Conservation (phyloP, 1,140 invertebrate species). For the Neotoxoptera formosana region DNA sequence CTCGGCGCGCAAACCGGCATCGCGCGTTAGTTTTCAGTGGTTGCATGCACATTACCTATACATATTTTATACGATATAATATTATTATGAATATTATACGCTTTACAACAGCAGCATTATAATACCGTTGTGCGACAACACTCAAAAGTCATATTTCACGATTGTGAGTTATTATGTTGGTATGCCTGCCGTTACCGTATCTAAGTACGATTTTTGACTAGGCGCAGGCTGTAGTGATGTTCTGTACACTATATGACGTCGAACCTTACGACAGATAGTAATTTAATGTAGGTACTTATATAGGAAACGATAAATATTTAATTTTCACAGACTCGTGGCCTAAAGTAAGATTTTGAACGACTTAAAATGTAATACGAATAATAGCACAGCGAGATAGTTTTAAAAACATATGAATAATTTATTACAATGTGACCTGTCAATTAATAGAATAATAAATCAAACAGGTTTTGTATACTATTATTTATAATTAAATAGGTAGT, state of each 20-base stretch:
- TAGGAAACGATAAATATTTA: background rate
- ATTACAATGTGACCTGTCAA: background rate
- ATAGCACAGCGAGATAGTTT: background rate
- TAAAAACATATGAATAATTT: background rate
- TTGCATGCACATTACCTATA: too few relatives aligned
- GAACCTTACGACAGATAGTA: background rate
- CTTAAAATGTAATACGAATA: background rate
- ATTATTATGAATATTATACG: background rate
- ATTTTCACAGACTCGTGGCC: background rate
- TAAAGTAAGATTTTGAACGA: background rate
- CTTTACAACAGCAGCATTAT: background rate
- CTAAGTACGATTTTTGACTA: too few relatives aligned
- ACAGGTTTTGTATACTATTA: background rate
- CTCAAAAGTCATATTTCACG: too few relatives aligned
- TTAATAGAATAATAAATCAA: conserved; percentile 22
- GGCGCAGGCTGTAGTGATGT: background rate
- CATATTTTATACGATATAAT: background rate
- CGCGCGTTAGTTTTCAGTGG: background rate
- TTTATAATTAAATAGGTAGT: conserved; percentile 15
- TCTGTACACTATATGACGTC: background rate
- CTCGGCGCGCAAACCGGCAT: too few relatives aligned
- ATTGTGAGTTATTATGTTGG: too few relatives aligned
- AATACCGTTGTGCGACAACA: background rate
- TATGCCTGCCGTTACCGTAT: too few relatives aligned
- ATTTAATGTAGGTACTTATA: background rate